Conservation (phyloP, 1,140 invertebrate species). For the Armadillidium nasatum region DNA sequence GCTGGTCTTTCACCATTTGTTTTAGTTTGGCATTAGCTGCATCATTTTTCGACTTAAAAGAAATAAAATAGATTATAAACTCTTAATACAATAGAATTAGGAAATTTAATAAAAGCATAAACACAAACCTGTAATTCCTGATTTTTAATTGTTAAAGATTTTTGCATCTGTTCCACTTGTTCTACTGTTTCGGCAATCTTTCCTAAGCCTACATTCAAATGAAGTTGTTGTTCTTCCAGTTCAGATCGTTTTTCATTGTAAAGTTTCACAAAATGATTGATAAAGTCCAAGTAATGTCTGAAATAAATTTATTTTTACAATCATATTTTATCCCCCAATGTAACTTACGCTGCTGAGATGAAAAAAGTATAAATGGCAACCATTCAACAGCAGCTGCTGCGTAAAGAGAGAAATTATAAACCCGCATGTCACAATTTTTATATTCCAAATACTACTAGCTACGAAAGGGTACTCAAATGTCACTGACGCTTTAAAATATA, state of each 20-base stretch:
- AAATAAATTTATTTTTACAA: too few relatives aligned
- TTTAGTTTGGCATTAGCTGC: conserved; percentile 95
- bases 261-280: conserved; percentile 97
- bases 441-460: too few relatives aligned
- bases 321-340: too few relatives aligned
- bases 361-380: too few relatives aligned
- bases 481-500: too few relatives aligned
- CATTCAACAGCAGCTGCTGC: too few relatives aligned
- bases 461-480: too few relatives aligned
- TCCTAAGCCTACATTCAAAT: conserved; percentile 95
- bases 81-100: not conserved
- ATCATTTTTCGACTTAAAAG: conserved; percentile 93
- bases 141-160: conserved; percentile 93
- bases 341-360: too few relatives aligned
- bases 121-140: conserved; percentile 53
- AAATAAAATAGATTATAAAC: not conserved
- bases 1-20: conserved; percentile 99
- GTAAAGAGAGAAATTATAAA: too few relatives aligned
- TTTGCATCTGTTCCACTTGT: conserved; percentile 99
- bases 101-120: conserved; percentile 48
- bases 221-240: conserved; percentile 96
- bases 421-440: too few relatives aligned
- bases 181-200: conserved; percentile 99
- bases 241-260: conserved; percentile 97
- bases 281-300: too few relatives aligned